Evolutionary conservation across 2,113 vertebrate genomes (phyloP).

Genomic region (Calidris pygmaea): DNA sequence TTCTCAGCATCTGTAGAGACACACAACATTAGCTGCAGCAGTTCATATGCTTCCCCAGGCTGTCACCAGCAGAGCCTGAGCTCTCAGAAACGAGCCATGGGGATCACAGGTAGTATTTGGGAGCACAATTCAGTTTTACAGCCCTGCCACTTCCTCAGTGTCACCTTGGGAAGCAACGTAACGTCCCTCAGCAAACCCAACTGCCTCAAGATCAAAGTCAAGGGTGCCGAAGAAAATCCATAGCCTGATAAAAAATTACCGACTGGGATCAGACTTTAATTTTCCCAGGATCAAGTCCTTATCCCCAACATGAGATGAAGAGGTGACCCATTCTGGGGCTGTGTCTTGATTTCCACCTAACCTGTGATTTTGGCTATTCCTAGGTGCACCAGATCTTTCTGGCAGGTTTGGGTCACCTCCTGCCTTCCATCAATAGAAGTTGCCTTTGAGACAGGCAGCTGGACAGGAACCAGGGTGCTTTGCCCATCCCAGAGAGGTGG

Average conservation of each 20-base stretch:
- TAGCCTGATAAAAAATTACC: slow-evolving; percentile 1
- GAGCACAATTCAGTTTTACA: slow-evolving; percentile 53
- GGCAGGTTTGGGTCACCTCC: neutral
- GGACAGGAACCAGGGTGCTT: neutral
- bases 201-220: slow-evolving; percentile 53
- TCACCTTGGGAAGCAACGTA: slow-evolving; percentile 44
- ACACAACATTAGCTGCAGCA: neutral
- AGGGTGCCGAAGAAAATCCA: slow-evolving; percentile 26
- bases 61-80: neutral
- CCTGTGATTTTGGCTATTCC: neutral
- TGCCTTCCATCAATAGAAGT: neutral
- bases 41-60: neutral
- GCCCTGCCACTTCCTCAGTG: slow-evolving; percentile 23
- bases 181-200: neutral
- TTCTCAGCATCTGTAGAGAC: neutral
- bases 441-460: neutral
- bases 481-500: neutral
- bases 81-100: neutral
- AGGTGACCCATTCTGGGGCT: neutral
- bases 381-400: neutral
- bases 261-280: neutral
- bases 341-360: neutral
- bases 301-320: neutral
- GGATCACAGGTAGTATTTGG: neutral
- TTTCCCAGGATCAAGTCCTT: neutral